Evolutionary conservation across 2,888 invertebrate genomes (phyloP), one percentile per base, ranked within the genome.

Genomic region (Athrips mouffetella): DNA sequence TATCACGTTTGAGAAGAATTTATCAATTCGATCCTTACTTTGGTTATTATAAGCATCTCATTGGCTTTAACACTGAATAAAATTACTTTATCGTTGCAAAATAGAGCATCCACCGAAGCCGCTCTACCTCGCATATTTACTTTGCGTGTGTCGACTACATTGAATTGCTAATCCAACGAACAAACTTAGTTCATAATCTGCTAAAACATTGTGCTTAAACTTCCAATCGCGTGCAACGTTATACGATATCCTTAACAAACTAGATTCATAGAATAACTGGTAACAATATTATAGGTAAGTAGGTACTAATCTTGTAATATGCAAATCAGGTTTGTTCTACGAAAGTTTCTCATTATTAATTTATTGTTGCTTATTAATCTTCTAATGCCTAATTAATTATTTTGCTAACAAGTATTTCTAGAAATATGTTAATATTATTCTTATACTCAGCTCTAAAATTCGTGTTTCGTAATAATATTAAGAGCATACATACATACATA

Each of bases 111-210:
- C 53, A 49, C 45, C 49, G 45, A 31, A 45, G 57, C 18, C 46
- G 42, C 49, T 47, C 49, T 10, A 27, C 7, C 27, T 20, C 18
- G 7, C 16, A 16, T 10, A 57, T 51, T 54, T 47, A 46, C 51
- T 50, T 59, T 54, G 71, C 66, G 65, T 69, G 67, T 65, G 65
- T 63, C 62, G 59, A 62, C 63, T 64, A 64, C 63, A 70, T 70
- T 62, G 65, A 69, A 68, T 62, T 62, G 60, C 61, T 62, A 65
- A 67, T 61, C 33, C 33, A 20, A 3, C 29, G 50, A 52, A 51
- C 53, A 48, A 62, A 60, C 58, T 63, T 50, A 13, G 44, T 41
- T 58, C 50, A 60, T 57, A 63, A 67, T 70, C 59, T 60, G 58
- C 63, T 65, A 59, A 62, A 69, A 67, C 58, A 64, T 63, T 58